Evolutionary conservation across 2,113 vertebrate species (phyloP).

Genomic region (Cyphomyrus discorhynchus): DNA sequence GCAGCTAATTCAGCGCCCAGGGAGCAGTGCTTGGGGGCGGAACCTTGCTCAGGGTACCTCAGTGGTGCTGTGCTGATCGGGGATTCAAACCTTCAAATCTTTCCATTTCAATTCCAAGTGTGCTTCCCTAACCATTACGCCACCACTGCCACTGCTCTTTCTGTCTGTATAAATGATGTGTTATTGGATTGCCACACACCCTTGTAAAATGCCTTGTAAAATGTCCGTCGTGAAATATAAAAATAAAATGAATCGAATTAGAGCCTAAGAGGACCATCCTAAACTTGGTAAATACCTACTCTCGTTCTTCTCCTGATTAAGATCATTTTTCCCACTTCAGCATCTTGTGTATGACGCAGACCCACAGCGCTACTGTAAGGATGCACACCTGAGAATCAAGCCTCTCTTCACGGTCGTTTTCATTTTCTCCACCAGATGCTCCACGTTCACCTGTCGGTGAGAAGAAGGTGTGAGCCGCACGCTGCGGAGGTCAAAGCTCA

Average conservation of each 20-base stretch:
- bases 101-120: no score
- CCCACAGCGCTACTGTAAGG: not conserved
- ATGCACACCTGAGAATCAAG: constrained; percentile 51
- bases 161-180: not conserved
- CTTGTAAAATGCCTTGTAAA: not conserved
- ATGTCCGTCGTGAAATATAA: not conserved
- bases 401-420: constrained; percentile 87
- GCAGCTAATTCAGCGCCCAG: no score
- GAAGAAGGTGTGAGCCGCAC: not conserved
- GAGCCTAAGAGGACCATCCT: not conserved
- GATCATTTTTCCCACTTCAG: not conserved
- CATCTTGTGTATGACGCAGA: not conserved
- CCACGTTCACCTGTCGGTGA: constrained; percentile 59
- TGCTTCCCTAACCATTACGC: no score
- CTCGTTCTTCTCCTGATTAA: not conserved
- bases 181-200: not conserved
- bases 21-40: no score
- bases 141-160: not conserved
- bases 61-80: no score
- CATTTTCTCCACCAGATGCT: constrained; percentile 85
- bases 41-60: no score
- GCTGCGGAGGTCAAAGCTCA: not conserved
- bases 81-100: no score
- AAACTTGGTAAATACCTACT: not conserved
- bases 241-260: not conserved